Evolutionary conservation across 2,113 vertebrate genomes (phyloP), one percentile per base, ranked within the genome.

Genomic region (Esox niger): DNA sequence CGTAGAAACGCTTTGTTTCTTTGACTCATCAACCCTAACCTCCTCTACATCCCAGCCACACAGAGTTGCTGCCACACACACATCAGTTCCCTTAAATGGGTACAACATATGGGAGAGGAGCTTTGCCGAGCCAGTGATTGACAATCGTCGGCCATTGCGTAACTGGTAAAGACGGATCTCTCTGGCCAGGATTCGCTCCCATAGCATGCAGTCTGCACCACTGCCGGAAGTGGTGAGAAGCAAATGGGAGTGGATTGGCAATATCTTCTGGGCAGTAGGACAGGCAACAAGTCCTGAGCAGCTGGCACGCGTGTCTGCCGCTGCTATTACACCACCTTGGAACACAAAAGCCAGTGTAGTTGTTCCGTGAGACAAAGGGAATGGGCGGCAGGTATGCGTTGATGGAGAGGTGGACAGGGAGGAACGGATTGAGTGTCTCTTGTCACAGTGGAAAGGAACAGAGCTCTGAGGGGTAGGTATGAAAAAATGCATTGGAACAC

Each of bases 271-370:
- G 25, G 88, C 88, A 47, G 74, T 67, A 0, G 93, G 92, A 57
- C 92, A 92, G 2, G 75, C 83, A 32, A 95, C 91, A 2, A 92
- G 89, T 25, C 80, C 84, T 3, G 78, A 87, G 0, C 92, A 90
- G 79, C 93, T 94, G 38, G 94, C 92, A 0, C 94, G 91, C 0
- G 93, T 92, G 69, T 95, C 94, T 0, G 93, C 93, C 0, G 94
- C 94, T 2, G 92, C 93, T 1, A 95, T 91, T 56, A 94, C 91
- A 0, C 94, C 94, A 0, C 89, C 89, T 35, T 87, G 85, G 82
- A 92, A 94, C 60, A 91, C 83, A 76, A 94, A 95, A 21, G 90
- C 91, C 70, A 96, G 70, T 0, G 93, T 95, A 2, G 94, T 95
- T 30, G 94, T 94, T 66, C 93, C 93, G 0, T 95, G 94, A 57